Conservation (phyloP, 2,113 vertebrate species). For the Sciurus niger region DNA sequence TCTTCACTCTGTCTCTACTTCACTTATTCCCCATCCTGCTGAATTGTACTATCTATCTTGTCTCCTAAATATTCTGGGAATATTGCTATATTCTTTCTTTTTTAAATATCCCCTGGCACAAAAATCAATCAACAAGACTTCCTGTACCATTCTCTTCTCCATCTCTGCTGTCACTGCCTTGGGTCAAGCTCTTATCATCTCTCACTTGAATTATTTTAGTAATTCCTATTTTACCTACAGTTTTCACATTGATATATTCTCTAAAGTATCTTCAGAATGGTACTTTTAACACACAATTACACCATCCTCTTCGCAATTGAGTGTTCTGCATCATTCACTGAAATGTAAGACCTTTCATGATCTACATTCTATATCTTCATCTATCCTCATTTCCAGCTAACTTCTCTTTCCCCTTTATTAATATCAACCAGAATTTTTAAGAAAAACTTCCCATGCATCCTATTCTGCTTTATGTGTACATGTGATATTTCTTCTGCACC, state of each 20-base stretch:
- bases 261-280: neutral
- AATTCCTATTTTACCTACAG: neutral
- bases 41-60: neutral
- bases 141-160: neutral
- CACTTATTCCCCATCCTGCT: neutral
- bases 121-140: neutral
- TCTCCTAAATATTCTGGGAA: neutral
- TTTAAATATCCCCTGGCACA: neutral
- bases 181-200: neutral
- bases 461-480: neutral
- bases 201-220: constrained; percentile 28
- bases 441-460: neutral
- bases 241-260: neutral
- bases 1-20: neutral
- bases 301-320: neutral
- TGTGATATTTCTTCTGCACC: neutral
- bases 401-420: neutral
- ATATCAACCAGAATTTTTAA: neutral
- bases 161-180: neutral
- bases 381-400: neutral
- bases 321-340: neutral
- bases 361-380: neutral
- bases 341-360: neutral
- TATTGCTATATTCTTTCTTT: neutral
- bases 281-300: neutral